Conservation (phyloP, 2,797 vertebrate genomes). For the Chloroceryle amazona region DNA sequence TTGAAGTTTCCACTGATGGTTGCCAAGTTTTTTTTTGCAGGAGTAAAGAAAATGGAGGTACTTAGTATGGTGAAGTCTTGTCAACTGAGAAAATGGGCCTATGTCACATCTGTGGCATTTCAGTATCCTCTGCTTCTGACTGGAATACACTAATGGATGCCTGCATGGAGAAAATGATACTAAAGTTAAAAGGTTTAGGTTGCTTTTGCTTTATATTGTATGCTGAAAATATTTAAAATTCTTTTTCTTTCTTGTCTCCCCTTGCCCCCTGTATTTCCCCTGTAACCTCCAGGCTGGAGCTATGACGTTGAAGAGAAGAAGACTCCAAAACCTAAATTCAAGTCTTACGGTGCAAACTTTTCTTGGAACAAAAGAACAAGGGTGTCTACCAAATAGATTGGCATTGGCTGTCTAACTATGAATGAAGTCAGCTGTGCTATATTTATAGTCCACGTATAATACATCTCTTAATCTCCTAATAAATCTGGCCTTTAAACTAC, state of each 20-base stretch:
- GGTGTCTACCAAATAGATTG: conserved; percentile 93
- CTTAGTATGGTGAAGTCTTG: not conserved
- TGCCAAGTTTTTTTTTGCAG: not conserved
- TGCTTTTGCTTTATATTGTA: conserved; percentile 4
- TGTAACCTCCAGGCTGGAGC: conserved; percentile 90
- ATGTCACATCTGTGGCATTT: not conserved
- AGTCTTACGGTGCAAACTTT: conserved; percentile 98
- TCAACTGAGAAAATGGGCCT: not conserved
- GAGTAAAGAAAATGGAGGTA: not conserved
- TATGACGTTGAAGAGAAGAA: conserved; percentile 92
- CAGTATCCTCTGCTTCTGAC: not conserved
- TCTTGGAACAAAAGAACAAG: conserved; percentile 98
- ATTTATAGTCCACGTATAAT: conserved; percentile 84
- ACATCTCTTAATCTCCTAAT: conserved; percentile 89
- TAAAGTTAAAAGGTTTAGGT: conserved; percentile 32
- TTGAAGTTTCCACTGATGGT: not conserved
- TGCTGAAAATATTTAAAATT: conserved; percentile 44
- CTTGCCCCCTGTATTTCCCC: not conserved
- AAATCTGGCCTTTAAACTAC: conserved; percentile 86
- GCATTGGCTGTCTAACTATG: conserved; percentile 79
- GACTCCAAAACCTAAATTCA: conserved; percentile 92
- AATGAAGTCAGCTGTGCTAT: conserved; percentile 84
- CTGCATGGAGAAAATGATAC: not conserved
- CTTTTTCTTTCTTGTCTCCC: conserved; percentile 41
- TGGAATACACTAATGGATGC: conserved; percentile 26